Conservation (phyloP, 1,140 invertebrate genomes). For the Pinna nobilis region DNA sequence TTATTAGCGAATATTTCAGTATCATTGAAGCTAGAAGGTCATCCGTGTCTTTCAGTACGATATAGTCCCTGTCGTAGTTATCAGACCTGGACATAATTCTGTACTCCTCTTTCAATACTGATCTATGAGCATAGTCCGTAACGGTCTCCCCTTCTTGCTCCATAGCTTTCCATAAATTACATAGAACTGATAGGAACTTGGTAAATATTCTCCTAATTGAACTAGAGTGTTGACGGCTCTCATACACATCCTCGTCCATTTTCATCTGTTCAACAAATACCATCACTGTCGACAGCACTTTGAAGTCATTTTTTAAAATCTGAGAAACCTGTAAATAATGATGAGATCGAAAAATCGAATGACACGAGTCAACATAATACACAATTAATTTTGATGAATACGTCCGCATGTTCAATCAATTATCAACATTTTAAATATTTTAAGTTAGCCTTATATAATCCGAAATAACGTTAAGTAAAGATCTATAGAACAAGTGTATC, state of each 20-base stretch:
- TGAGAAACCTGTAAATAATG: conserved; percentile 1
- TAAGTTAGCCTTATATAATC: no score
- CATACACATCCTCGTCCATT: conserved; percentile 5
- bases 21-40: neutral
- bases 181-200: neutral
- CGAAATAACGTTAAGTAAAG: no score
- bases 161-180: neutral
- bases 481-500: no score
- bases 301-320: neutral
- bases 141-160: neutral
- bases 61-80: conserved; percentile 5
- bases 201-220: neutral
- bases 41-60: neutral
- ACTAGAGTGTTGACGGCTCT: neutral
- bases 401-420: no score
- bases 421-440: no score
- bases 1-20: neutral
- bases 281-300: neutral
- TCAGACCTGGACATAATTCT: conserved; percentile 2
- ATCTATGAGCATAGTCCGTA: neutral
- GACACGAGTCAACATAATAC: no score
- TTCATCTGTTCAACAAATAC: neutral
- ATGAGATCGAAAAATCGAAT: no score
- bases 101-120: neutral
- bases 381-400: no score